Percentiles rank a stretch among this genome's conserved stretches.
These are phyloP conservation scores for Oreortyx pictus DNA, from an alignment of 2,797 vertebrate genomes.

Conservation along the genomic window DNA sequence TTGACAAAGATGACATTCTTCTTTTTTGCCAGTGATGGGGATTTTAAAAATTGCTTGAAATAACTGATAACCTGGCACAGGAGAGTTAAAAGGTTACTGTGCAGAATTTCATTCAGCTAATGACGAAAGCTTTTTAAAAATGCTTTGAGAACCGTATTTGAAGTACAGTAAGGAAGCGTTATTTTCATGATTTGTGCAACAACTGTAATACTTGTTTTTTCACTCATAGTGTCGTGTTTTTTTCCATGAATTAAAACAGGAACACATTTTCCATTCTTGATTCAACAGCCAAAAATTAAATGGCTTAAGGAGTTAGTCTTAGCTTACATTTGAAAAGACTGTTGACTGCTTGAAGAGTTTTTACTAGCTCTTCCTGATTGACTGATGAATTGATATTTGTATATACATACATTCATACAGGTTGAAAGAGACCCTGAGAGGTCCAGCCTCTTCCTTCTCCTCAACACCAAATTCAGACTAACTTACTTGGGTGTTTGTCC, in stretches of 20 bases:
- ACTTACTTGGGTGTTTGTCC: background rate
- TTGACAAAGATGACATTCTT: slow-evolving; percentile 78
- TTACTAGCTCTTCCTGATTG: background rate
- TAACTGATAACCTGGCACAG: slow-evolving; percentile 80
- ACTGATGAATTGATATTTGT: background rate
- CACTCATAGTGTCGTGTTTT: slow-evolving; percentile 22
- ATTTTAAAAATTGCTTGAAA: slow-evolving; percentile 79
- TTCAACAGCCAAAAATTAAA: background rate
- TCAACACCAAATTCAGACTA: background rate
- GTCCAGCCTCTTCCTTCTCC: background rate
- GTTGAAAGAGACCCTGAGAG: background rate
- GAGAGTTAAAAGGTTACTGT: slow-evolving; percentile 75
- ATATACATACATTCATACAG: background rate
- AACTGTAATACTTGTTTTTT: slow-evolving; percentile 24
- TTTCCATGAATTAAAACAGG: background rate
- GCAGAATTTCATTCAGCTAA: slow-evolving; percentile 74
- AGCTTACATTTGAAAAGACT: background rate
- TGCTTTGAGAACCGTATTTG: slow-evolving; percentile 52
- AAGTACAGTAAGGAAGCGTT: slow-evolving; percentile 49
- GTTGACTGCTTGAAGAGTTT: background rate
- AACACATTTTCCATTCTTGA: background rate
- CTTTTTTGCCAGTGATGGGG: slow-evolving; percentile 75
- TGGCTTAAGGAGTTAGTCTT: background rate
- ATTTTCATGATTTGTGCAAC: slow-evolving; percentile 67
- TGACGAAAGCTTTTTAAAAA: slow-evolving; percentile 78